Conservation (phyloP, 2,797 vertebrate species). For the Enteromius fasciolatus region DNA sequence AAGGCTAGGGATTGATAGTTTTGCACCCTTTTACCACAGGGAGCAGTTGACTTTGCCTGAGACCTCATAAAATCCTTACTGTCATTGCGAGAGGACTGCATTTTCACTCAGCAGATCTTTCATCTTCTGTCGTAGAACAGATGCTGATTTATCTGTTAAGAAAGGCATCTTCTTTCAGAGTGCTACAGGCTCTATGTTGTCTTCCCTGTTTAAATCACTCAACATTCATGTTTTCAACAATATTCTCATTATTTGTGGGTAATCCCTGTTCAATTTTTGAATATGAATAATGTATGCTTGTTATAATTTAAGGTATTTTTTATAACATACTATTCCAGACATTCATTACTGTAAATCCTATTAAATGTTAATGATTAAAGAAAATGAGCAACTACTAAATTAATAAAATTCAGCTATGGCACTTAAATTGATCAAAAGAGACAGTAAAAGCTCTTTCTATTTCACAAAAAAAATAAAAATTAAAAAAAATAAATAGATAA, state of each 20-base stretch:
- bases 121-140: slow-evolving; percentile 15
- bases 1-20: slow-evolving; percentile 66
- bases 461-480: not conserved
- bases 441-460: not conserved
- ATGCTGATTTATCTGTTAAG: slow-evolving; percentile 39
- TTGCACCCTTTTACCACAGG: slow-evolving; percentile 56
- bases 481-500: not conserved
- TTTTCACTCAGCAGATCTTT: slow-evolving; percentile 46
- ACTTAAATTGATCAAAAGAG: not conserved
- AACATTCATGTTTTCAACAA: not conserved
- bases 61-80: slow-evolving; percentile 52
- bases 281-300: not conserved
- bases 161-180: slow-evolving; percentile 34
- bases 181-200: not conserved
- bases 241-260: slow-evolving; percentile 2
- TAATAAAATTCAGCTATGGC: not conserved
- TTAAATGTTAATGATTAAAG: not conserved
- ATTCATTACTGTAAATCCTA: not conserved
- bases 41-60: slow-evolving; percentile 55
- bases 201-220: slow-evolving; percentile 7
- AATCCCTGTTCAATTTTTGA: not conserved
- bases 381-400: not conserved
- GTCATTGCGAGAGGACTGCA: slow-evolving; percentile 32
- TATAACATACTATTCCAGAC: not conserved
- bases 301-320: not conserved